Evolutionary conservation across 2,113 vertebrate species (phyloP), one percentile per base, ranked within the genome.

Genomic region (Myiozetetes cayanensis): DNA sequence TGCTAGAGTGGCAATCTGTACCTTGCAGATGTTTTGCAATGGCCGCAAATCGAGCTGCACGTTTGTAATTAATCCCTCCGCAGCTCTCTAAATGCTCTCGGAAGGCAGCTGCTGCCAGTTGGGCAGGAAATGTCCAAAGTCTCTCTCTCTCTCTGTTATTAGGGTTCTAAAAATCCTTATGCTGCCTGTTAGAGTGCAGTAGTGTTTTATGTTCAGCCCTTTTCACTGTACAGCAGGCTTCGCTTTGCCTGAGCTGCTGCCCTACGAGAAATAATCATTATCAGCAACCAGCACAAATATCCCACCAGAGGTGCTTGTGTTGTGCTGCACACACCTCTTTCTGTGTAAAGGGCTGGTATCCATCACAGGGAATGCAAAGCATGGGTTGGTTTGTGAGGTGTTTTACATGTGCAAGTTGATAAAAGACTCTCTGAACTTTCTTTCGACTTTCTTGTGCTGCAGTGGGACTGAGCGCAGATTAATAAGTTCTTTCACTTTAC

Each of bases 1-100:
- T 37, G 3, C 68, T 6, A 12, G 39, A 9, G 21, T 4, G 4
- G 87, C 84, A 2, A 1, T 6, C 55, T 3, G 0, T 24, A 10
- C 77, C 65, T 24, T 4, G 53, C 86, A 12, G 35, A 44, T 56
- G 70, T 59, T 74, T 53, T 15, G 61, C 41, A 6, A 5, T 2
- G 63, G 43, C 23, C 35, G 55, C 44, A 25, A 3, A 15, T 1
- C 28, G 2, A 63, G 52, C 66, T 31, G 44, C 3, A 0, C 11
- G 46, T 9, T 83, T 39, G 1, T 33, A 33, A 52, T 39, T 27
- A 85, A 66, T 62, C 75, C 82, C 49, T 3, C 10, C 12, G 76
- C 20, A 23, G 35, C 43, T 14, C 58, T 24, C 25, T 2, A 20
- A 10, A 4, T 1, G 39, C 4, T 31, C 70, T 14, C 56, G 9